Evolutionary conservation across 1,140 invertebrate genomes (phyloP).

Genomic region (Nasonia giraulti): DNA sequence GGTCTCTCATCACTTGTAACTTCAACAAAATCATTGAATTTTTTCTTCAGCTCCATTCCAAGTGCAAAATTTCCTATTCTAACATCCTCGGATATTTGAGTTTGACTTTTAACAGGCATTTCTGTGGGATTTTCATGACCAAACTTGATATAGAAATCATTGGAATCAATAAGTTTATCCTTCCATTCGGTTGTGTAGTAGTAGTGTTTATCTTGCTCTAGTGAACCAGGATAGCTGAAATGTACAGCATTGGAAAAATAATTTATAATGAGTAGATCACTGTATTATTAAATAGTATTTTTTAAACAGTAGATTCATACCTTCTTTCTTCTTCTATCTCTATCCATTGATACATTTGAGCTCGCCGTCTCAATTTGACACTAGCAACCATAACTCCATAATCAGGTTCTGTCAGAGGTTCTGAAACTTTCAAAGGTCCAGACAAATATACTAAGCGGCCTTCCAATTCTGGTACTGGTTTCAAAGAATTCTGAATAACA

Average conservation of each 20-base stretch:
- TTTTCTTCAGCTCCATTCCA: conserved; percentile 80
- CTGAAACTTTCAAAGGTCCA: conserved; percentile 82
- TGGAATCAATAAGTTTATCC: conserved; percentile 86
- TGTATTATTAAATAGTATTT: neutral
- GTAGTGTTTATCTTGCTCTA: conserved; percentile 75
- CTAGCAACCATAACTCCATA: conserved; percentile 86
- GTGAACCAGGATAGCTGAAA: conserved; percentile 60
- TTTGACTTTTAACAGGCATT: conserved; percentile 79
- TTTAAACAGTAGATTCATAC: conserved; percentile 62
- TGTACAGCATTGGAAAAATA: conserved; percentile 24
- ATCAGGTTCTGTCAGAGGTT: conserved; percentile 86
- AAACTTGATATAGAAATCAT: conserved; percentile 81
- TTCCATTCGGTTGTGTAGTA: conserved; percentile 88
- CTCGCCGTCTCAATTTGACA: conserved; percentile 83
- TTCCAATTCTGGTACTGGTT: conserved; percentile 79
- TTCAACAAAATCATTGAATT: conserved; percentile 85
- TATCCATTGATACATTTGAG: conserved; percentile 95
- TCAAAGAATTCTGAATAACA: conserved; percentile 74
- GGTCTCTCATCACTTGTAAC: conserved; percentile 90
- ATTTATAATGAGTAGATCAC: neutral
- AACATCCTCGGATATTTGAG: conserved; percentile 76
- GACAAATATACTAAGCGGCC: conserved; percentile 85
- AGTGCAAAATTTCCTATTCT: conserved; percentile 75
- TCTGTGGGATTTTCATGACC: conserved; percentile 87
- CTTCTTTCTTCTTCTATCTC: conserved; percentile 81